Base-by-base conservation (phyloP, 2,113 vertebrate genomes). In the Lophotis ruficrista region DNA sequence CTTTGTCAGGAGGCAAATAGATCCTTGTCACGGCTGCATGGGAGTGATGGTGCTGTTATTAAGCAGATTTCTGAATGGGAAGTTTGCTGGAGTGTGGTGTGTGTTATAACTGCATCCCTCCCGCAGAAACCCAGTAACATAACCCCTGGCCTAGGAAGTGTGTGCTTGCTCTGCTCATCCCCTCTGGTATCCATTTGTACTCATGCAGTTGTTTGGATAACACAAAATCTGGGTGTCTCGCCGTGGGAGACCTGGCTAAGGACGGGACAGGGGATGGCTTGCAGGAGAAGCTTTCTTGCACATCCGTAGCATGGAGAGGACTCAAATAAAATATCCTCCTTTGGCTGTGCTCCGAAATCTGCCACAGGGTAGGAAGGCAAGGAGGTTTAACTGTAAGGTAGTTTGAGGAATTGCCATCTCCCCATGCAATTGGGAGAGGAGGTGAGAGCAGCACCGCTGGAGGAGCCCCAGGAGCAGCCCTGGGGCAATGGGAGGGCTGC, bases 161-260 rank as follows among this genome's bases (percentile, higher is more conserved):
- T 13, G 7, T 50, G 14, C 31, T 72, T n/a, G 51, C n/a, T 87
- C 71, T 66, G 71, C 37, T 37, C 31, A 24, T 22, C 62, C 33
- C 33, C 37, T 57, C 47, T 53, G 45, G 25, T 24, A 43, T 28
- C 83, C 33, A 2, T 38, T 17, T 12, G 28, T 57, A 5, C 41
- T 80, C 0, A 2, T 13, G 41, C 15, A 1, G 1, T 31, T 57
- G 20, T 54, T 61, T 51, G 85, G 77, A 45, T 64, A 58, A 31
- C 12, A 3, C 5, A n/a, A 89, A 70, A 38, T 9, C 33, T 0
- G 0, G n/a, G 61, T 33, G 19, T 37, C 18, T 62, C 0, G 0
- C 20, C 1, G 0, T 10, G 35, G 41, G 69, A 81, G 12, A 48
- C 11, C 12, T 24, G 16, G 2, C 19, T n/a, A 14, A 54, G 64